Evolutionary conservation across 2,888 invertebrate genomes (phyloP).

Genomic region (Rotaria magnacalcarata): DNA sequence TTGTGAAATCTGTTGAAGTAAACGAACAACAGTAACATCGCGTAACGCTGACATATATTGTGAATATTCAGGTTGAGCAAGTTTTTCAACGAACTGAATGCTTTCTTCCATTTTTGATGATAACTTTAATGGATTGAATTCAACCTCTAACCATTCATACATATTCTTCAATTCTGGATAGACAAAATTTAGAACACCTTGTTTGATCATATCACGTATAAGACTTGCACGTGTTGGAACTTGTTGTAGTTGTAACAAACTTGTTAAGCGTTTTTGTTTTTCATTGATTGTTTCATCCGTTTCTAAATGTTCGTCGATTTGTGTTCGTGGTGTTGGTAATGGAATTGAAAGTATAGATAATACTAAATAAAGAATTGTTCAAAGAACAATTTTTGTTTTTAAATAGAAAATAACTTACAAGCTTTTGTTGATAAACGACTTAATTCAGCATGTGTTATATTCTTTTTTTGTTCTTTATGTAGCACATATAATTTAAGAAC

Average conservation of each 20-base stretch:
- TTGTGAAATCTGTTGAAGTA: conserved; percentile 46
- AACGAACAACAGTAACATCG: conserved; percentile 41
- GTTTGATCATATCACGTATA: conserved; percentile 41
- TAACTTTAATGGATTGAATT: conserved; percentile 45
- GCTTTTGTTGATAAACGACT: conserved; percentile 38
- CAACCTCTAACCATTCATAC: conserved; percentile 41
- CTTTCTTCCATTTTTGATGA: conserved; percentile 39
- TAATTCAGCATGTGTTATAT: conserved; percentile 43
- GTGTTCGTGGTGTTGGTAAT: conserved; percentile 40
- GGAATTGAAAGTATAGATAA: conserved; percentile 44
- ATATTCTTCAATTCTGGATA: conserved; percentile 43
- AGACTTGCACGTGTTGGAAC: conserved; percentile 41
- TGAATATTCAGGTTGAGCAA: conserved; percentile 36
- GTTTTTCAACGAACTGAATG: conserved; percentile 41
- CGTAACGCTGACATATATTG: conserved; percentile 44
- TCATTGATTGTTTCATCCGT: conserved; percentile 41
- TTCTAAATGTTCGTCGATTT: conserved; percentile 44
- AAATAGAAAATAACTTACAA: neutral
- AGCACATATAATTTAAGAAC: conserved; percentile 57
- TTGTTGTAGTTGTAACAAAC: conserved; percentile 38
- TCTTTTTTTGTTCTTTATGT: conserved; percentile 45
- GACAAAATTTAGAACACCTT: conserved; percentile 37
- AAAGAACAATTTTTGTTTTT: neutral
- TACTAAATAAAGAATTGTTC: neutral
- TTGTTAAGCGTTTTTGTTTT: conserved; percentile 42